A percentile compares a stretch with the other conserved stretches of the same genome.
These are phyloP conservation scores for Onychostruthus taczanowskii DNA, from an alignment of 2,113 vertebrate genomes.

Conservation along the genomic window DNA sequence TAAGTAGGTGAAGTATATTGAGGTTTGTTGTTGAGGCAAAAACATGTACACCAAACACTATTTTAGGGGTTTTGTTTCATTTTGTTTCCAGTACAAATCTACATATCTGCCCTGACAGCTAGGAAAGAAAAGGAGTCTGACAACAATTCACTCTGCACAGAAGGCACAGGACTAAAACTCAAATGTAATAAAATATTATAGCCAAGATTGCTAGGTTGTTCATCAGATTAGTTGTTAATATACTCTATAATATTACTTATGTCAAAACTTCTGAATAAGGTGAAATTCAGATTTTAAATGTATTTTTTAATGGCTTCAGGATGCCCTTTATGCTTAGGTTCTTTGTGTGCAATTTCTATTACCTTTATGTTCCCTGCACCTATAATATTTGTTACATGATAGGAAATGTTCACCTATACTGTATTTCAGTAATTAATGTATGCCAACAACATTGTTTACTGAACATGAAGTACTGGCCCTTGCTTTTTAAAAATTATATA, in stretches of 20 bases:
- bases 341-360: not conserved
- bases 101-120: not conserved
- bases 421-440: not conserved
- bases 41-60: not conserved
- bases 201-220: not conserved
- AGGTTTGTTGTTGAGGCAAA: not conserved
- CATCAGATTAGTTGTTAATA: not conserved
- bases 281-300: not conserved
- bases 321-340: not conserved
- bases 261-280: not conserved
- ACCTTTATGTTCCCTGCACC: not conserved
- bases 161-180: not conserved
- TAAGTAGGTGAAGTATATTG: not conserved
- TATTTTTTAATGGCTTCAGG: not conserved
- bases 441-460: not conserved
- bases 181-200: not conserved
- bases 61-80: not conserved
- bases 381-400: not conserved
- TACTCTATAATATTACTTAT: not conserved
- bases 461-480: not conserved
- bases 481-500: not conserved
- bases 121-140: not conserved
- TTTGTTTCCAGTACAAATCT: not conserved
- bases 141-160: rapidly evolving
- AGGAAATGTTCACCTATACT: not conserved